These are phyloP conservation scores for Chromis chromis DNA, from an alignment of 2,797 vertebrate species.

Conservation along the genomic window DNA sequence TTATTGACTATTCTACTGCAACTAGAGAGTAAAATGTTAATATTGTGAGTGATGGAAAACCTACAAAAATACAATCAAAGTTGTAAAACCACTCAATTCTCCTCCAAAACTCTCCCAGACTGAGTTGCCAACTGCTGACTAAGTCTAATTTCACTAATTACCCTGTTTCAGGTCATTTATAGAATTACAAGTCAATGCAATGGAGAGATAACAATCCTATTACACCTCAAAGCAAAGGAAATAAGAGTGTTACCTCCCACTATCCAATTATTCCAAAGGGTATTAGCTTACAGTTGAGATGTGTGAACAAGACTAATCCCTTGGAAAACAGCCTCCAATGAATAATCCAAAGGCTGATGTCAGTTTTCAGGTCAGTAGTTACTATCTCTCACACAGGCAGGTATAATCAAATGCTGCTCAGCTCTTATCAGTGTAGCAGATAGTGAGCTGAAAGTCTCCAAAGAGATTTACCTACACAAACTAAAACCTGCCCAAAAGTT, in stretches of 20 bases:
- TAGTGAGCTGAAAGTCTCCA: slow-evolving; percentile 2
- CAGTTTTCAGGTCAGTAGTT: slow-evolving; percentile 35
- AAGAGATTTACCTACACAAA: neutral
- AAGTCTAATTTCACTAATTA: neutral
- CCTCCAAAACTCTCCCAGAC: neutral
- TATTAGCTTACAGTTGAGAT: slow-evolving; percentile 37
- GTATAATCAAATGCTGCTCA: neutral
- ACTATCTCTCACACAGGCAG: slow-evolving; percentile 16
- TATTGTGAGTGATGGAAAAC: neutral
- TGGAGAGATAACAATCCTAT: slow-evolving; percentile 38
- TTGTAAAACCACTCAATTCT: neutral
- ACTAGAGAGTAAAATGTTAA: too few relatives aligned
- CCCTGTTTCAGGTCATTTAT: slow-evolving; percentile 12
- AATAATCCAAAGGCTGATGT: slow-evolving; percentile 53
- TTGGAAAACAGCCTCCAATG: slow-evolving; percentile 16
- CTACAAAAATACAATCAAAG: neutral
- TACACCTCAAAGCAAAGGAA: slow-evolving; percentile 28
- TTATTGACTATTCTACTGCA: too few relatives aligned
- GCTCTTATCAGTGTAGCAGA: slow-evolving; percentile 1
- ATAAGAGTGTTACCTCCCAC: slow-evolving; percentile 37
- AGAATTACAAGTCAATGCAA: slow-evolving; percentile 22
- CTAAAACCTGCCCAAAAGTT: neutral
- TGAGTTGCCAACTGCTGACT: neutral
- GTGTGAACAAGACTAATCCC: slow-evolving; percentile 34
- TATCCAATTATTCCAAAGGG: slow-evolving; percentile 51